These are phyloP conservation scores for Myotis findleyi DNA, from an alignment of 2,797 vertebrate genomes.

Conservation along the genomic window DNA sequence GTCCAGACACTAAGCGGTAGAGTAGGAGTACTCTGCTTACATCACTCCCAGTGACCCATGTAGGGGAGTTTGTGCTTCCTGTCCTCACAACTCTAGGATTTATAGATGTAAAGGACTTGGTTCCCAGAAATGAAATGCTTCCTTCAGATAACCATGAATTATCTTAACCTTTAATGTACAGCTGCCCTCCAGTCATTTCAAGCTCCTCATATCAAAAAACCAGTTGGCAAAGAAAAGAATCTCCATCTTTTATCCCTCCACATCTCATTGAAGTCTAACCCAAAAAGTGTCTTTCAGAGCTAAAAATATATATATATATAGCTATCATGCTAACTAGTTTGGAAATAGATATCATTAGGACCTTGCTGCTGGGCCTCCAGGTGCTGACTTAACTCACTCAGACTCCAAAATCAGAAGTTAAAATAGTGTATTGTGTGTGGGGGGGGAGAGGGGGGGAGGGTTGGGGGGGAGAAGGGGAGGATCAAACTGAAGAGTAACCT, in stretches of 20 bases:
- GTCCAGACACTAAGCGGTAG: background rate
- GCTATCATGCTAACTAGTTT: background rate
- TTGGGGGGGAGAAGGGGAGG: too few relatives aligned
- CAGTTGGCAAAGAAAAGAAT: background rate
- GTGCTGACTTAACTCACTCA: background rate
- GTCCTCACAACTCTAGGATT: background rate
- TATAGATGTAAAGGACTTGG: background rate
- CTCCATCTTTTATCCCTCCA: background rate
- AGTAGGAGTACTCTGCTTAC: background rate
- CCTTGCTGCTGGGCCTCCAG: background rate
- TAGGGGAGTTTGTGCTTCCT: background rate
- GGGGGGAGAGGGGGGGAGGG: too few relatives aligned
- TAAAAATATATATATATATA: background rate
- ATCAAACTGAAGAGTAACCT: background rate
- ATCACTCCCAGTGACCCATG: background rate
- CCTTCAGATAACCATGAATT: background rate
- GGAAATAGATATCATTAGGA: background rate
- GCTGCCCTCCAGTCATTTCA: background rate
- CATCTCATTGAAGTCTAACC: background rate
- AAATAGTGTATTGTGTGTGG: background rate
- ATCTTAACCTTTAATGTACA: background rate
- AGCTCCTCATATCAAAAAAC: background rate
- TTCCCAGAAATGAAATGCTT: background rate
- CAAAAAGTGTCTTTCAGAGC: background rate
- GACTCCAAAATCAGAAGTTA: background rate